Evolutionary conservation across 64 coral and sea anemone species (phyloP).

Genomic region (Orbicella faveolata): DNA sequence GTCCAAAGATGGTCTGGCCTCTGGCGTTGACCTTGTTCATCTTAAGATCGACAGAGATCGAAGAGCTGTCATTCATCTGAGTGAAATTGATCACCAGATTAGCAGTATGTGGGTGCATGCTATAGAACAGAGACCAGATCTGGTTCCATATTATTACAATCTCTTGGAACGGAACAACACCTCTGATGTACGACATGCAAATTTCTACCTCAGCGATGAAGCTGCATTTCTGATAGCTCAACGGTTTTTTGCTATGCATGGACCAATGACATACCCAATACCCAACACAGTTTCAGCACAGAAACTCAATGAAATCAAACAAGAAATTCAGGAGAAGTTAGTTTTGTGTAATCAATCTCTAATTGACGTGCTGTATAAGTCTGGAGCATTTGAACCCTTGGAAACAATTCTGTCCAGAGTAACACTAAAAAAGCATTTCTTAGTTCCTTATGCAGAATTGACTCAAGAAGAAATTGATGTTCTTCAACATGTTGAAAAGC

Average conservation of each 20-base stretch:
- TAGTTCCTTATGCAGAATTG: slow-evolving; percentile 55
- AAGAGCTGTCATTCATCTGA: slow-evolving; percentile 60
- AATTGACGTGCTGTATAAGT: slow-evolving; percentile 29
- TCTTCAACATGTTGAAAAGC: slow-evolving; percentile 47
- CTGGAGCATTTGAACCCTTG: slow-evolving; percentile 45
- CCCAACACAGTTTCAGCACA: slow-evolving; percentile 51
- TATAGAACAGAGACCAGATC: slow-evolving; percentile 52
- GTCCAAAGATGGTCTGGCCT: slow-evolving; percentile 56
- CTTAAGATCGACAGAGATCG: slow-evolving; percentile 70
- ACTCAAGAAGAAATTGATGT: slow-evolving; percentile 48
- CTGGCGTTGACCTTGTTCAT: slow-evolving; percentile 65
- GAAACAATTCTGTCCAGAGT: slow-evolving; percentile 35
- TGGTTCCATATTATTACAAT: slow-evolving; percentile 53
- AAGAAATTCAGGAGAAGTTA: slow-evolving; percentile 52
- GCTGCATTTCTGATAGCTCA: slow-evolving; percentile 41
- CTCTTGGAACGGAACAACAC: slow-evolving; percentile 50
- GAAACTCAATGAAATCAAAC: slow-evolving; percentile 40
- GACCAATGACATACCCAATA: slow-evolving; percentile 53
- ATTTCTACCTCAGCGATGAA: slow-evolving; percentile 37
- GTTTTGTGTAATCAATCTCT: slow-evolving; percentile 54
- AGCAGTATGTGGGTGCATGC: slow-evolving; percentile 78
- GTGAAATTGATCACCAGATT: slow-evolving; percentile 72
- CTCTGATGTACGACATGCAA: slow-evolving; percentile 56
- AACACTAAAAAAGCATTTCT: neutral
- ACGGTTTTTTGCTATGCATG: slow-evolving; percentile 61